Evolutionary conservation across 2,888 invertebrate species (phyloP).

Genomic region (Cyrtodaria siliqua): DNA sequence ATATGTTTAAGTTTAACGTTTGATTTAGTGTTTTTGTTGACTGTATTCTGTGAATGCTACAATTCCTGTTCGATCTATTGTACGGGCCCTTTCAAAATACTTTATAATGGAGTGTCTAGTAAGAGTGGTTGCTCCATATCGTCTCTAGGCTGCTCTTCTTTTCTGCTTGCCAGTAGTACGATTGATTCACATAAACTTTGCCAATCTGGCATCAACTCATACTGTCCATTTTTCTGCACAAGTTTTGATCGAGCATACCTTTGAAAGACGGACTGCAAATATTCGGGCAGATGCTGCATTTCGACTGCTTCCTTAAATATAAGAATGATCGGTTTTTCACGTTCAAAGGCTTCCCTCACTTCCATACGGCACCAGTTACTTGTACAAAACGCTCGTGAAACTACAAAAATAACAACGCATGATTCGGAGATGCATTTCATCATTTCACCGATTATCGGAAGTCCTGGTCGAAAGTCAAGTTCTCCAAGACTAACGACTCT

Average conservation of each 20-base stretch:
- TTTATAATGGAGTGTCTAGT: no score
- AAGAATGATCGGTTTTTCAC: background rate
- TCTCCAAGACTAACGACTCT: background rate
- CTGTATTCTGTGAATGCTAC: no score
- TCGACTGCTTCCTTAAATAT: background rate
- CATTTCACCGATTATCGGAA: background rate
- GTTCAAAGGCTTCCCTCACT: background rate
- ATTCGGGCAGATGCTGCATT: background rate
- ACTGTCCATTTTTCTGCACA: background rate
- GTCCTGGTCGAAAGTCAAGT: background rate
- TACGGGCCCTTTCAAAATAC: no score
- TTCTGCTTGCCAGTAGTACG: background rate
- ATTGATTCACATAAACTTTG: background rate
- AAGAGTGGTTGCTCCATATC: no score
- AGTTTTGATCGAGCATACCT: background rate
- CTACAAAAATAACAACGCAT: background rate
- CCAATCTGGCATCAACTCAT: background rate
- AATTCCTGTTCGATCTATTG: no score
- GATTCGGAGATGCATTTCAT: background rate
- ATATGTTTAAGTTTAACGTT: no score
- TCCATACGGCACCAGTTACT: background rate
- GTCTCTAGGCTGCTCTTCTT: no score
- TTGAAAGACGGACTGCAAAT: background rate
- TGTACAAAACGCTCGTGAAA: constrained; percentile 1
- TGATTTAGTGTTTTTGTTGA: no score